Conservation (phyloP, 2,888 invertebrate genomes). For the Pollenia griseotomentosa region DNA sequence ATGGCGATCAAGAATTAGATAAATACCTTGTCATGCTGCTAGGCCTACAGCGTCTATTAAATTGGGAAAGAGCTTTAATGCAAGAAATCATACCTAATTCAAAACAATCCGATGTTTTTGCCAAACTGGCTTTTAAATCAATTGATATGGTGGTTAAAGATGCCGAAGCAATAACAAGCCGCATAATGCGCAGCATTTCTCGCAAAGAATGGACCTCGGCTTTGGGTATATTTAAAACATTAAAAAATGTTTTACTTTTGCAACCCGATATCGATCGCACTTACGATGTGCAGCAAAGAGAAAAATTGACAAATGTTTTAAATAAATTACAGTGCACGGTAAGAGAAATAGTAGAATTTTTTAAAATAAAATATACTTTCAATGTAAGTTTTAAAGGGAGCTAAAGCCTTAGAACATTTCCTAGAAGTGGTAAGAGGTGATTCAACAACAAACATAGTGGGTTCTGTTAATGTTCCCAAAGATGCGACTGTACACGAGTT, state of each 20-base stretch:
- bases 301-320: constrained; percentile 90
- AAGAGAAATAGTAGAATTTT: constrained; percentile 77
- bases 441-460: constrained; percentile 89
- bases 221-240: constrained; percentile 91
- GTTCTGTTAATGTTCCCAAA: constrained; percentile 87
- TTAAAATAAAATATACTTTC: neutral
- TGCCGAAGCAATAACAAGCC: constrained; percentile 91
- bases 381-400: constrained; percentile 87
- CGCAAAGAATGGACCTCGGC: constrained; percentile 92
- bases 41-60: constrained; percentile 93
- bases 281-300: constrained; percentile 88
- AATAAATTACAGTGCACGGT: constrained; percentile 91
- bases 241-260: constrained; percentile 90
- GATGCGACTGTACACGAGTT: constrained; percentile 99
- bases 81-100: constrained; percentile 92
- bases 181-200: constrained; percentile 90
- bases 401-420: constrained; percentile 96
- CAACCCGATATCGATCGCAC: constrained; percentile 93
- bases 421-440: constrained; percentile 93
- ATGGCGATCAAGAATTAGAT: constrained; percentile 92
- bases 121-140: constrained; percentile 92
- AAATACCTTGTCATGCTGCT: constrained; percentile 93
- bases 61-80: constrained; percentile 93
- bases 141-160: constrained; percentile 93
- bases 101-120: constrained; percentile 92